Percentiles rank a stretch among this genome's conserved stretches.
phyloP scores from a whole-genome alignment of 2,888 invertebrate genomes.

The Agonopterix alstromeriana region DNA sequence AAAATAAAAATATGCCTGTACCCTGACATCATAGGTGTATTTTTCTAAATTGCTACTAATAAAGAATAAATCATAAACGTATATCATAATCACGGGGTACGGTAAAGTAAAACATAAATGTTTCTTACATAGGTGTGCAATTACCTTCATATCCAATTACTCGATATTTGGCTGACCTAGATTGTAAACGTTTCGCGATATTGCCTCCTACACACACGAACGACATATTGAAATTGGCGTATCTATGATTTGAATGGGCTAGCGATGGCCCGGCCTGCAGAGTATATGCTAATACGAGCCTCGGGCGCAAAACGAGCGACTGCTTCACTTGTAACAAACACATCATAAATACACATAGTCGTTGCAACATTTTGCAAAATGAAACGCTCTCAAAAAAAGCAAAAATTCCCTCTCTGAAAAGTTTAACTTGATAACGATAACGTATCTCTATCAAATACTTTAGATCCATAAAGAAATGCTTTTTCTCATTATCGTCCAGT shows the following conservation, averaged over 20 bases:
- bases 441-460: too few species aligned
- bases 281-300: conserved; percentile 45
- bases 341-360: too few species aligned
- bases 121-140: conserved; percentile 47
- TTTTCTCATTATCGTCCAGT: not conserved
- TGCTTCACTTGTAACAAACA: conserved; percentile 7
- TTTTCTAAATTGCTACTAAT: conserved; percentile 53
- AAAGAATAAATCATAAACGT: conserved; percentile 54
- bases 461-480: too few species aligned
- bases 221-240: conserved; percentile 52
- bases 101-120: conserved; percentile 48
- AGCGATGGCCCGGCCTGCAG: conserved; percentile 13
- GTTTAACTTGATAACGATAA: too few species aligned
- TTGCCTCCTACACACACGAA: conserved; percentile 46
- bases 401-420: too few species aligned
- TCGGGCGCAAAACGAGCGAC: conserved; percentile 22
- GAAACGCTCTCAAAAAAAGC: too few species aligned
- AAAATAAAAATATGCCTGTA: conserved; percentile 13
- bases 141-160: conserved; percentile 56
- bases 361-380: too few species aligned
- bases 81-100: conserved; percentile 51
- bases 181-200: conserved; percentile 54
- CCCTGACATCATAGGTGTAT: conserved; percentile 35
- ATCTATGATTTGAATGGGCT: conserved; percentile 33
- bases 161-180: conserved; percentile 57